Evolutionary conservation across 2,797 vertebrate species (phyloP).

Genomic region (Loriculus beryllinus): DNA sequence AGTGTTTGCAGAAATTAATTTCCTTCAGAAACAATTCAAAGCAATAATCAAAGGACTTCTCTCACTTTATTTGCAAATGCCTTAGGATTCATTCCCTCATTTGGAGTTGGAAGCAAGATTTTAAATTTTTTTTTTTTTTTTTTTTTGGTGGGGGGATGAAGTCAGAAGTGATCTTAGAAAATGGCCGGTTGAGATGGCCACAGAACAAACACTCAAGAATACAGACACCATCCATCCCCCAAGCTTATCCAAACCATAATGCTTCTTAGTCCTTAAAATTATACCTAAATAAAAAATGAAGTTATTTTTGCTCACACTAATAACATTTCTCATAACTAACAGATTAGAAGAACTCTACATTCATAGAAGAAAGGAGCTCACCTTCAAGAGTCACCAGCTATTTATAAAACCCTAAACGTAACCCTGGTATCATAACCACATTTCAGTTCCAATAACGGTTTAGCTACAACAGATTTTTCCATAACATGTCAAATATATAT

Average conservation of each 20-base stretch:
- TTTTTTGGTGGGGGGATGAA: neutral
- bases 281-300: neutral
- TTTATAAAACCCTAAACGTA: neutral
- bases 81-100: neutral
- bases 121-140: neutral
- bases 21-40: neutral
- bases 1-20: neutral
- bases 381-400: neutral
- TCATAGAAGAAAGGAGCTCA: neutral
- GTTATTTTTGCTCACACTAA: neutral
- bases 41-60: neutral
- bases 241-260: neutral
- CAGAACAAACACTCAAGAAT: neutral
- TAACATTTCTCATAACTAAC: neutral
- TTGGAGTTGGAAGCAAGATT: neutral
- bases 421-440: neutral
- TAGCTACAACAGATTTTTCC: neutral
- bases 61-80: neutral
- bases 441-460: neutral
- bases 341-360: neutral
- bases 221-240: neutral
- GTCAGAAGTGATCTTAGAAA: neutral
- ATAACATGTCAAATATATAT: neutral
- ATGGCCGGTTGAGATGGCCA: neutral
- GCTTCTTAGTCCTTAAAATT: neutral